Evolutionary conservation across 2,113 vertebrate genomes (phyloP), one percentile per base, ranked within the genome.

Genomic region (Xiphophorus maculatus): DNA sequence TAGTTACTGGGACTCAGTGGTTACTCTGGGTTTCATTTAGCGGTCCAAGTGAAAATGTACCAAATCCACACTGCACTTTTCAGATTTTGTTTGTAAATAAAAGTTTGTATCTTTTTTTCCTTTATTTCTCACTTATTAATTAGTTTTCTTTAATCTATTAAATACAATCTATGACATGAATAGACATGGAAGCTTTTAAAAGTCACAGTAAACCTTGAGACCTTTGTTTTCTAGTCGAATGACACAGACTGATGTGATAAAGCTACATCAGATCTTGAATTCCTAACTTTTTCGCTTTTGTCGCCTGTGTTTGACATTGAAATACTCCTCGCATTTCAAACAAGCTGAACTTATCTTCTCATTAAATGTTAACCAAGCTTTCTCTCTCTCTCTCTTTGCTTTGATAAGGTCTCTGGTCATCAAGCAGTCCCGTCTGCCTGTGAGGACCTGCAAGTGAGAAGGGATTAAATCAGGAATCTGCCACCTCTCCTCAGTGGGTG

Each of bases 381-480:
- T 90, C 7, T 19, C 40, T 87, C 67, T 93, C 77, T 88, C 89
- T 80, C 40, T 88, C 67, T 93, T 82, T 93, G 77, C 88, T 90
- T 80, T 91, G 83, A 90, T 90, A 88, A 94, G 93, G 89, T 87
- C 74, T 79, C 73, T 76, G 64, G 76, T 58, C 84, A 25, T 80
- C 85, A 37, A 87, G 87, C 84, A 81, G 78, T 74, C 75, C 65
- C 30, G 19, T 63, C 69, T 33, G 77, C 83, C 84, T 78, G 74
- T 75, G 86, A 90, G 88, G 91, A 90, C 84, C 88, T 85, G 65
- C 88, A 28, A 29, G 75, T 91, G 77, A 90, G 77, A 74, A 42
- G 19, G 80, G 84, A 82, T 81, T 79, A 72, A 70, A 69, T 3
- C 81, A 73, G 81, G 89, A 83, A 84, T 87, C 85, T 79, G 81